Percentiles rank a stretch among this genome's conserved stretches.
Conservation (phyloP, 2,113 vertebrate genomes). For the Callionymus lyra region DNA sequence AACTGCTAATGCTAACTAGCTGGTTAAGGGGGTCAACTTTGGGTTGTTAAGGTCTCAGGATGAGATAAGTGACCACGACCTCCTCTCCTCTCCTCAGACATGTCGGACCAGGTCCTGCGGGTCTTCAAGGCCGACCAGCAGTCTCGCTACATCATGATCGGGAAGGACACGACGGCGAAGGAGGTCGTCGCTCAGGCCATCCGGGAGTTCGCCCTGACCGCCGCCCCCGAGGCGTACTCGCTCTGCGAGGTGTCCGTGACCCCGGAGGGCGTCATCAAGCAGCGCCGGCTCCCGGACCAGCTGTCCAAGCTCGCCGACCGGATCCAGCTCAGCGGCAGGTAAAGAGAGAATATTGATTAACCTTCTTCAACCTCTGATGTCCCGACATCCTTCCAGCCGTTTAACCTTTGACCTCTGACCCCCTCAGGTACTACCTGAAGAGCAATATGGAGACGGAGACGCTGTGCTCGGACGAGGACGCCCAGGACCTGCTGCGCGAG, state of each 20-base stretch:
- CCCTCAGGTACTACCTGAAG: constrained; percentile 88
- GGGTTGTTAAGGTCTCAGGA: too few species aligned
- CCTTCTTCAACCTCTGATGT: not conserved
- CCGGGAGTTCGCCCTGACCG: constrained; percentile 88
- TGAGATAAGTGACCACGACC: too few species aligned
- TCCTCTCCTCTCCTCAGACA: constrained; percentile 63
- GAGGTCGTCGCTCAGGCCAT: constrained; percentile 94
- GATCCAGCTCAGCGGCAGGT: constrained; percentile 96
- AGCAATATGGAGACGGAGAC: constrained; percentile 99
- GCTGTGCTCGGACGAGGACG: constrained; percentile 92
- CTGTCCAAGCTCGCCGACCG: constrained; percentile 93
- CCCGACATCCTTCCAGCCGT: not conserved
- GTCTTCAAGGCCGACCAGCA: constrained; percentile 98
- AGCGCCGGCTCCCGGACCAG: constrained; percentile 89
- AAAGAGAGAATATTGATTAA: not conserved
- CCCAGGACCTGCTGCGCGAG: constrained; percentile 89
- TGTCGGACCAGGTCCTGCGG: constrained; percentile 90
- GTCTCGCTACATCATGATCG: constrained; percentile 98
- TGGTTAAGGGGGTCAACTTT: not conserved
- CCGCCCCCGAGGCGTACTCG: constrained; percentile 83
- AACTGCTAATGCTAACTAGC: constrained; percentile 2
- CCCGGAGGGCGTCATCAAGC: constrained; percentile 95
- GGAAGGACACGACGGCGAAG: constrained; percentile 94
- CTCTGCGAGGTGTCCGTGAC: constrained; percentile 96
- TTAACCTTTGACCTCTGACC: not conserved